These are phyloP conservation scores for Drosophila quinaria DNA, from an alignment of 2,888 invertebrate species.

Conservation along the genomic window DNA sequence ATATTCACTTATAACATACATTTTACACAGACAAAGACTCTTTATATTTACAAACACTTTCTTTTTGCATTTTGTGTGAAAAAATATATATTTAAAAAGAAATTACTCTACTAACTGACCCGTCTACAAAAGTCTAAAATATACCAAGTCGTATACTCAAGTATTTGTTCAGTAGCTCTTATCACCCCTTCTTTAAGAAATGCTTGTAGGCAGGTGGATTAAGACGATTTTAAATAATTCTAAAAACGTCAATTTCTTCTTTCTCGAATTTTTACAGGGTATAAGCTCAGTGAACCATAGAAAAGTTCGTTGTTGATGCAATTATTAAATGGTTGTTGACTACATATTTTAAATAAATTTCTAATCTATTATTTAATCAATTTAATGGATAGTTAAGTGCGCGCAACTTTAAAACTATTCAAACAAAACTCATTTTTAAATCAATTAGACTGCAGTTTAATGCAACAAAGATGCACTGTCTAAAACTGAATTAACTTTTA, in stretches of 20 bases:
- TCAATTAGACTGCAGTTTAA: slow-evolving; percentile 1
- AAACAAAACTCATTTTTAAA: not conserved
- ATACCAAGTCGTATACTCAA: not conserved
- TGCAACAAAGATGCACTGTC: not conserved
- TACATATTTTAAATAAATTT: not conserved
- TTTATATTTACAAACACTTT: not conserved
- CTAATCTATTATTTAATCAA: not conserved
- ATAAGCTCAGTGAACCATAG: not conserved
- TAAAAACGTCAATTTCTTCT: no score
- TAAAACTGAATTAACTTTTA: not conserved
- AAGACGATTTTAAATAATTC: no score
- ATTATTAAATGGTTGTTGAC: not conserved
- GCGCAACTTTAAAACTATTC: not conserved
- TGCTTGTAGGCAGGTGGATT: not conserved
- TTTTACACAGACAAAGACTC: not conserved
- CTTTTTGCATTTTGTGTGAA: not conserved
- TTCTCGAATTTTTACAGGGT: not conserved
- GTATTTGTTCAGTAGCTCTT: no score
- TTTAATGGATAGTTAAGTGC: not conserved
- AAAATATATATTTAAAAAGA: no score
- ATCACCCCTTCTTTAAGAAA: no score
- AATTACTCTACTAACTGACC: no score
- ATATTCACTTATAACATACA: not conserved
- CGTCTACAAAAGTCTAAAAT: no score
- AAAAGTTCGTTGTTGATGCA: not conserved